These are phyloP conservation scores for Lepetodrilus schrolli DNA, from an alignment of 2,888 invertebrate genomes.

Conservation along the genomic window DNA sequence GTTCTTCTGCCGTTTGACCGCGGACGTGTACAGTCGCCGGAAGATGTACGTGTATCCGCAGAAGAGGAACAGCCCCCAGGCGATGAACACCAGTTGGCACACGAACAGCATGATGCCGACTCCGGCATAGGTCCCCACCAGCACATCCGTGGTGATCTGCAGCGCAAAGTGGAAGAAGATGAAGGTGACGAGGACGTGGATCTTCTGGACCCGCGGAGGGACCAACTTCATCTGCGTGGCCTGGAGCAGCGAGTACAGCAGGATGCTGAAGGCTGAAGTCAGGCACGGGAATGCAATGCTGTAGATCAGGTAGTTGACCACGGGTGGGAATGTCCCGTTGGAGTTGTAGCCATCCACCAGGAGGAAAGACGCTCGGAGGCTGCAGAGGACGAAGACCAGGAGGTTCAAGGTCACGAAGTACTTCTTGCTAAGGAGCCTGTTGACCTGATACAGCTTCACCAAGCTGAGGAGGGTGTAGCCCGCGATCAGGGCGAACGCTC, in stretches of 20 bases:
- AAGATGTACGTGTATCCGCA: conserved; percentile 82
- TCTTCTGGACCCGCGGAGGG: conserved; percentile 81
- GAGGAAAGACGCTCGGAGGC: conserved; percentile 85
- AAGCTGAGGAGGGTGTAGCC: conserved; percentile 90
- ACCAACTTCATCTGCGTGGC: conserved; percentile 80
- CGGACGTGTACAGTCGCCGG: conserved; percentile 66
- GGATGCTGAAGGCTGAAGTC: conserved; percentile 90
- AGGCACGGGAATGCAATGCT: conserved; percentile 90
- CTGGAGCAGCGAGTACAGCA: conserved; percentile 88
- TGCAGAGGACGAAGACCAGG: conserved; percentile 87
- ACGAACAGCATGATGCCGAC: conserved; percentile 75
- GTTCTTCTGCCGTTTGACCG: conserved; percentile 69
- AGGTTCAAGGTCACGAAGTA: conserved; percentile 91
- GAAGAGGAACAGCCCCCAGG: conserved; percentile 88
- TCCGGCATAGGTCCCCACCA: conserved; percentile 64
- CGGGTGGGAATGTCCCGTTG: conserved; percentile 85
- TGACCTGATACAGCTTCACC: conserved; percentile 88
- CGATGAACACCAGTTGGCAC: conserved; percentile 86
- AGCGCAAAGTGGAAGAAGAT: conserved; percentile 86
- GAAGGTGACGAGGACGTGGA: conserved; percentile 85
- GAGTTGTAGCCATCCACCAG: conserved; percentile 94
- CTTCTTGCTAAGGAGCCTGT: conserved; percentile 89
- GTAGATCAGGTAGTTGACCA: conserved; percentile 85
- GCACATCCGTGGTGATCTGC: conserved; percentile 87
- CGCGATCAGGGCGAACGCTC: conserved; percentile 88